phyloP scores from a whole-genome alignment of 2,888 invertebrate species.

The Petrolisthes manimaculis region DNA sequence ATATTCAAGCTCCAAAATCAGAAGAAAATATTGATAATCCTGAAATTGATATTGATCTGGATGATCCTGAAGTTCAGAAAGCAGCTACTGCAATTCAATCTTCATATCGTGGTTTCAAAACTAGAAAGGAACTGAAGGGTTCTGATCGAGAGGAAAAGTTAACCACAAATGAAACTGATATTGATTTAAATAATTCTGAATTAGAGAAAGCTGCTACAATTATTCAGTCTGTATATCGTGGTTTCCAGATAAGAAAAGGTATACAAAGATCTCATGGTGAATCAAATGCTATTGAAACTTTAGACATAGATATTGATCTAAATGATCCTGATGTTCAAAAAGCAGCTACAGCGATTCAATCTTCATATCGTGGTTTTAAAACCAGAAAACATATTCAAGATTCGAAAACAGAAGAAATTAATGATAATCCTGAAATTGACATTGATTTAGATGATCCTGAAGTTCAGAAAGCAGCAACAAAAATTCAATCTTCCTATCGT shows the following conservation, averaged over 20 bases:
- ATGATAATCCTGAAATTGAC: background rate
- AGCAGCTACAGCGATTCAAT: conserved; percentile 21
- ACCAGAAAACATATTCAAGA: conserved; percentile 12
- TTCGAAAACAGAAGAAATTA: background rate
- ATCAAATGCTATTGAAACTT: background rate
- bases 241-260: conserved; percentile 17
- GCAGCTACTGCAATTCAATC: background rate
- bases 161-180: background rate
- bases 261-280: background rate
- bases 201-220: background rate
- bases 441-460: conserved; percentile 25
- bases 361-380: conserved; percentile 24
- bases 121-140: conserved; percentile 11
- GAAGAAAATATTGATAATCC: too few species aligned
- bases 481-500: conserved; percentile 11
- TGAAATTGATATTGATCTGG: too few species aligned
- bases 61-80: conserved; percentile 7
- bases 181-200: conserved; percentile 27
- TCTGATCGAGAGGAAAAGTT: background rate
- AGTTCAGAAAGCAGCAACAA: conserved; percentile 5
- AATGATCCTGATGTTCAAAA: conserved; percentile 37
- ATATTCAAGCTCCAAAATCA: too few species aligned
- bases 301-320: conserved; percentile 20
- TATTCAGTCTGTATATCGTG: conserved; percentile 21
- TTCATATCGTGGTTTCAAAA: conserved; percentile 22